Evolutionary conservation across 2,797 vertebrate genomes (phyloP).

Genomic region (Sylvilagus floridanus): DNA sequence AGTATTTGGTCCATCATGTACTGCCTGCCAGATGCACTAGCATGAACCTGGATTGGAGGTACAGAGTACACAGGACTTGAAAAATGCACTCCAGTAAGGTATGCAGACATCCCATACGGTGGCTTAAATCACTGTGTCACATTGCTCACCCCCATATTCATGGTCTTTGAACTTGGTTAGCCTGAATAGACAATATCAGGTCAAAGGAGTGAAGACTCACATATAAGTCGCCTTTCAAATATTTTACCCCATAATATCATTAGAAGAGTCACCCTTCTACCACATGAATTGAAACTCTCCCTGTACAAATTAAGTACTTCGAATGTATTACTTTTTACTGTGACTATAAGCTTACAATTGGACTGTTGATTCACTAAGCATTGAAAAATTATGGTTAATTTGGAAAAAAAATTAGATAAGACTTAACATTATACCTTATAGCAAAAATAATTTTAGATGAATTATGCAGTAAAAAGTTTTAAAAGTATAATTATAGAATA

Average conservation of each 20-base stretch:
- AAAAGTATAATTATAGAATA: slow-evolving; percentile 8
- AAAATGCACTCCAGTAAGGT: too few species aligned
- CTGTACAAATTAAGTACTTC: neutral
- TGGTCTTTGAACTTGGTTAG: slow-evolving; percentile 17
- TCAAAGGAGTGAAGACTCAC: neutral
- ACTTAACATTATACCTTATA: neutral
- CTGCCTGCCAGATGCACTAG: too few species aligned
- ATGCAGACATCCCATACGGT: too few species aligned
- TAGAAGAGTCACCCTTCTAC: neutral
- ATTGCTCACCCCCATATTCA: neutral
- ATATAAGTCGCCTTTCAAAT: neutral
- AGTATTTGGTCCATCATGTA: too few species aligned
- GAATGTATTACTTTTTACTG: slow-evolving; percentile 7
- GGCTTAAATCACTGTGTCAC: too few species aligned
- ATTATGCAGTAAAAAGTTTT: slow-evolving; percentile 6
- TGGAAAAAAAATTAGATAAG: neutral
- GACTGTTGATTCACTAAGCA: neutral
- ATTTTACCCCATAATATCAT: neutral
- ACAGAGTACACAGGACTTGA: too few species aligned
- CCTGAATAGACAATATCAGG: neutral
- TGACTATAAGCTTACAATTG: neutral
- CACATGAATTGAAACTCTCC: neutral
- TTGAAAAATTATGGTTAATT: neutral
- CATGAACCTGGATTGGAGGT: too few species aligned
- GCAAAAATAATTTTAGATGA: slow-evolving; percentile 27